Evolutionary conservation across 1,140 invertebrate species (phyloP).

Genomic region (Mactra quadrangularis): DNA sequence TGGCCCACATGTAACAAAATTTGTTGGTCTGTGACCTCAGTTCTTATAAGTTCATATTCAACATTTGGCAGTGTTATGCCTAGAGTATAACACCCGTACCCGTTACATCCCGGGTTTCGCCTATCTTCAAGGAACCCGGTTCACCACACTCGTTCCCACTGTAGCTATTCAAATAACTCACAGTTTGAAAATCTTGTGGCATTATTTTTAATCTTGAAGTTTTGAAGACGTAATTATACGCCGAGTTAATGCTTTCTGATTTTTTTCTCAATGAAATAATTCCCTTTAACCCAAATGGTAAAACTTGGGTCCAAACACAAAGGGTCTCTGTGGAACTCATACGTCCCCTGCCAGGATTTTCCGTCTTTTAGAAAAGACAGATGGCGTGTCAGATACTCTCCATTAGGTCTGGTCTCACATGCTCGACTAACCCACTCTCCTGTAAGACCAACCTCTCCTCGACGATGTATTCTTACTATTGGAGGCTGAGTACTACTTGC

Average conservation of each 20-base stretch:
- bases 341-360: slow-evolving; percentile 84
- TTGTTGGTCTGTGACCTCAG: slow-evolving; percentile 81
- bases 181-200: slow-evolving; percentile 82
- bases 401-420: slow-evolving; percentile 86
- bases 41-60: slow-evolving; percentile 85
- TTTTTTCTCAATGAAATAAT: slow-evolving; percentile 66
- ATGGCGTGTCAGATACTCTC: slow-evolving; percentile 85
- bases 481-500: slow-evolving; percentile 86
- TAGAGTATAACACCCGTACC: slow-evolving; percentile 83
- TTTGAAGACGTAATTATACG: slow-evolving; percentile 85
- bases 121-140: slow-evolving; percentile 77
- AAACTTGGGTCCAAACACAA: slow-evolving; percentile 82
- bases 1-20: slow-evolving; percentile 68
- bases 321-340: slow-evolving; percentile 86
- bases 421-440: slow-evolving; percentile 87
- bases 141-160: slow-evolving; percentile 73
- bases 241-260: slow-evolving; percentile 75
- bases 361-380: slow-evolving; percentile 69
- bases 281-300: slow-evolving; percentile 73
- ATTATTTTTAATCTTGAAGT: slow-evolving; percentile 84
- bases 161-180: slow-evolving; percentile 76
- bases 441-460: slow-evolving; percentile 85
- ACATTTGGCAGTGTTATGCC: slow-evolving; percentile 85
- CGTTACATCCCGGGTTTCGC: slow-evolving; percentile 85
- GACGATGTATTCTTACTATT: slow-evolving; percentile 85